phyloP scores from a whole-genome alignment of 2,113 vertebrate species.

The Apistogramma diplotaenia region DNA sequence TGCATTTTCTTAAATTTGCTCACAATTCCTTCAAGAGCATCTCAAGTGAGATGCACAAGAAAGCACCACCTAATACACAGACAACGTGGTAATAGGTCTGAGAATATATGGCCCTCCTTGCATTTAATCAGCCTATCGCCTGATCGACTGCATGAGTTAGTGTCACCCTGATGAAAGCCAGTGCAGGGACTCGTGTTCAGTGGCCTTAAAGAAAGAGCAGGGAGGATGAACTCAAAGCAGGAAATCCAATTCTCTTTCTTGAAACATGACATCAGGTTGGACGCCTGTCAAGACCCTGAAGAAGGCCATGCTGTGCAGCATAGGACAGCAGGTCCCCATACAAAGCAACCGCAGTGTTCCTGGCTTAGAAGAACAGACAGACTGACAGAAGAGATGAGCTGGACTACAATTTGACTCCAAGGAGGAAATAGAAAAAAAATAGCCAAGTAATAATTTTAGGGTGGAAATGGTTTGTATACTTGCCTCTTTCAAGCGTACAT shows the following conservation, averaged over 20 bases:
- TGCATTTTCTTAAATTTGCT: background rate
- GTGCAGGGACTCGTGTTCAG: background rate
- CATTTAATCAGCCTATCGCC: background rate
- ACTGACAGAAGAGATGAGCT: slow-evolving; percentile 12
- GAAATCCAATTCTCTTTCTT: background rate
- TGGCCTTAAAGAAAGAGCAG: background rate
- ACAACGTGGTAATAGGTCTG: background rate
- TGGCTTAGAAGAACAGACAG: background rate
- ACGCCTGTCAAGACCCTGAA: background rate
- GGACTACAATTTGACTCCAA: slow-evolving; percentile 40
- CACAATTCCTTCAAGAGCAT: background rate
- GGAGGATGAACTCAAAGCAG: background rate
- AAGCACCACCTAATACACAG: background rate
- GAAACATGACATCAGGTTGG: slow-evolving; percentile 46
- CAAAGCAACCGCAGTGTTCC: slow-evolving; percentile 29
- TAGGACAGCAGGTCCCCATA: background rate
- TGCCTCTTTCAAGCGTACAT: background rate
- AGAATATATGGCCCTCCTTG: background rate
- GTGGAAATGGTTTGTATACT: background rate
- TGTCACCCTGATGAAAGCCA: slow-evolving; percentile 17
- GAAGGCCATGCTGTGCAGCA: background rate
- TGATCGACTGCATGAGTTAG: background rate
- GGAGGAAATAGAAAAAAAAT: background rate
- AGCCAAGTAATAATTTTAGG: slow-evolving; percentile 18
- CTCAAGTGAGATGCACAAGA: background rate